Conservation (phyloP, 2,113 vertebrate species). For the Cynoglossus semilaevis region DNA sequence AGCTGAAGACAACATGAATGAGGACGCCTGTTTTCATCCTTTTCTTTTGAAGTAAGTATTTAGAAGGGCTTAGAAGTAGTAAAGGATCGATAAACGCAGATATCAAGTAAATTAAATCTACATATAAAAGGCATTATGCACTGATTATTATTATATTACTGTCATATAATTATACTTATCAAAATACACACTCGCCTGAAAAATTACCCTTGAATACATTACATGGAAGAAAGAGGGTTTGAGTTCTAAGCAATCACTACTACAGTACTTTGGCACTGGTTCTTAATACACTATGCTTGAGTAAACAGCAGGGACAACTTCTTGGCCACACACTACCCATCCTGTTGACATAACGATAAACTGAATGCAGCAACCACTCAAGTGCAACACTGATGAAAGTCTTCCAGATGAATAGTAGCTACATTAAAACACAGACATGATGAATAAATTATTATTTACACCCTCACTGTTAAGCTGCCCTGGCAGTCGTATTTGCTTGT, state of each 20-base stretch:
- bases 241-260: too few relatives aligned
- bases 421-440: background rate
- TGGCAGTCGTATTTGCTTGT: constrained; percentile 18
- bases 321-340: too few relatives aligned
- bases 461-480: constrained; percentile 7
- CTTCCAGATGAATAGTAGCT: background rate
- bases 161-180: too few relatives aligned
- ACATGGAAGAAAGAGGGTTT: too few relatives aligned
- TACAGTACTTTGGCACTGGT: too few relatives aligned
- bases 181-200: too few relatives aligned
- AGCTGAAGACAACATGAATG: constrained; percentile 7
- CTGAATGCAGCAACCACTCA: background rate
- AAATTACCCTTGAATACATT: too few relatives aligned
- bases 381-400: background rate
- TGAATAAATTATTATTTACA: background rate
- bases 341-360: too few relatives aligned
- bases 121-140: background rate
- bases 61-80: background rate
- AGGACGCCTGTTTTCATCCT: background rate
- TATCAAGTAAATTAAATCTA: background rate
- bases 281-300: too few relatives aligned
- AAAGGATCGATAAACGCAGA: background rate
- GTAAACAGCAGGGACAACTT: too few relatives aligned
- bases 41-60: constrained; percentile 11
- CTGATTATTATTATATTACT: too few relatives aligned